phyloP scores from a whole-genome alignment of 2,113 vertebrate species.

The Erpornis zantholeuca region DNA sequence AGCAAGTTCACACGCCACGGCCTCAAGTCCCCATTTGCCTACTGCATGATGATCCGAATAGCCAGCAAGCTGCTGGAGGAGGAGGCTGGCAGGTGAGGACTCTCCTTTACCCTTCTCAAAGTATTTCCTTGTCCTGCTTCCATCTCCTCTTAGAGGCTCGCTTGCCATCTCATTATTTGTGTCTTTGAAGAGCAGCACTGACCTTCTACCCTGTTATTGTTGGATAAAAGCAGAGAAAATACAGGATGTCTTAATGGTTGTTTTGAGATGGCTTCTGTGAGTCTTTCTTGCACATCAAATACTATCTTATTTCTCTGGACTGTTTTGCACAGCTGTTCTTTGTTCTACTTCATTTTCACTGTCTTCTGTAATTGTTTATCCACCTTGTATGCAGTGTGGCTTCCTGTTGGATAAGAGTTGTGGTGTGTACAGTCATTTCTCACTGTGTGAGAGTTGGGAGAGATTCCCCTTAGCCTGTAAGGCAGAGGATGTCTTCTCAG shows the following conservation, averaged over 20 bases:
- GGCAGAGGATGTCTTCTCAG: background rate
- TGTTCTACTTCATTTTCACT: background rate
- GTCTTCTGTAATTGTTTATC: background rate
- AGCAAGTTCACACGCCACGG: slow-evolving; percentile 80
- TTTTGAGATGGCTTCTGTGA: background rate
- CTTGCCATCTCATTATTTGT: background rate
- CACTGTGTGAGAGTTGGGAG: background rate
- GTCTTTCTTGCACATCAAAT: background rate
- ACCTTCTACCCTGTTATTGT: background rate
- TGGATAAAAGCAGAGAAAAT: background rate
- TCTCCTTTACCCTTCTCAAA: background rate
- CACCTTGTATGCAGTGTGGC: background rate
- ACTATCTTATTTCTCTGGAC: background rate
- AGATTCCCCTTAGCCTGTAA: background rate
- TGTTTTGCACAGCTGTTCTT: background rate
- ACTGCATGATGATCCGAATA: slow-evolving; percentile 83
- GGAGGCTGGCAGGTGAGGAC: slow-evolving; percentile 75
- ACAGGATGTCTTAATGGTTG: background rate
- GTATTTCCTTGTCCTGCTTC: background rate
- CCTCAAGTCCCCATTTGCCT: slow-evolving; percentile 82
- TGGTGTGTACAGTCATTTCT: background rate
- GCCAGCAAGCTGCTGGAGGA: slow-evolving; percentile 83
- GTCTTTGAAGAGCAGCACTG: background rate
- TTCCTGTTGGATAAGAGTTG: background rate
- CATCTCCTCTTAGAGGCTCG: background rate